Base-by-base conservation (phyloP, 2,113 vertebrate species). In the Psettodes erumei region DNA sequence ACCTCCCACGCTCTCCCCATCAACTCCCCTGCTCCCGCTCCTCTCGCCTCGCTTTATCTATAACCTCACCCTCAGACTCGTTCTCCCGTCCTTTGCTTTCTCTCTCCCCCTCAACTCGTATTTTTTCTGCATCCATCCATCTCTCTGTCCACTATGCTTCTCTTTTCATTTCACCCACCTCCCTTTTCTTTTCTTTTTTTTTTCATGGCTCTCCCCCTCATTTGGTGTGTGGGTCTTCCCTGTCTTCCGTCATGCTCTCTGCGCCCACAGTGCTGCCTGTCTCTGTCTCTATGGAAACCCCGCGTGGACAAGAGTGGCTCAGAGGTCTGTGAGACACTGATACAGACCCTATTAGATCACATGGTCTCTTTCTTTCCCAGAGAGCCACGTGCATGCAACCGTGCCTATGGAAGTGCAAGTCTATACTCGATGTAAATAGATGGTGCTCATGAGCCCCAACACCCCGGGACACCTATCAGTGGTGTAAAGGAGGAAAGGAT, bases 261-360 rank as follows among this genome's bases (percentile, higher is more conserved):
- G 69, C 68, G 28, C 77, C 82, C 87, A 87, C 84, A 38, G 42
- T 71, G 81, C 74, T 81, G 79, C 80, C 82, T 70, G 81, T 84
- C 86, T 86, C 71, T 75, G 90, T 90, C 90, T 92, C 91, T 90
- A 92, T 91, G 91, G 91, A 89, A 91, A 91, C 91, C 77, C 83
- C 1, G 47, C 85, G 87, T 89, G 88, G 90, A 92, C 90, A 87
- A 53, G 73, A 85, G 88, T 78, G 69, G 75, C 89, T 89, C 56
- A 42, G 77, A 84, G 88, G 91, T 86, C 88, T 88, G 83, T 33
- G 51, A 89, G 86, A 88, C 77, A 61, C 83, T 81, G 87, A 90
- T 87, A 89, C 73, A 85, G 76, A 82, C 76, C 71, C 82, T 67
- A 74, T 83, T 82, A 82, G 88, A 89, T 88, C 76, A 78, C 86